These are phyloP conservation scores for Tetragonula carbonaria DNA, from an alignment of 2,888 invertebrate genomes.

Conservation along the genomic window DNA sequence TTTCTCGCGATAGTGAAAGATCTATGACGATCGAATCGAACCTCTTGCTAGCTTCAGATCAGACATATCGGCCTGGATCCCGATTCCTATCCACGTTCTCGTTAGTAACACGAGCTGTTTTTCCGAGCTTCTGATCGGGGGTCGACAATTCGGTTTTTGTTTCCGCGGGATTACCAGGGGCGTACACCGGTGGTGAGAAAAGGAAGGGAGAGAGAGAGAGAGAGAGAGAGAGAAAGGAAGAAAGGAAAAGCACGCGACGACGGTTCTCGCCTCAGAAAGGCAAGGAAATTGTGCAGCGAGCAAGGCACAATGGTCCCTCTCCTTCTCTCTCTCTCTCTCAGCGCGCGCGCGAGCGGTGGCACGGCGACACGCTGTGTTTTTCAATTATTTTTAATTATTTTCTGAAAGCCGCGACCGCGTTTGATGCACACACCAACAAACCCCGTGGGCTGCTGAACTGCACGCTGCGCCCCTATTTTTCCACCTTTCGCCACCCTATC, in stretches of 20 bases:
- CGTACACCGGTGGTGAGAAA: constrained; percentile 7
- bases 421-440: constrained; percentile 57
- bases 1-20: too few species aligned
- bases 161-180: constrained; percentile 62
- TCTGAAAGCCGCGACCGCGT: constrained; percentile 66
- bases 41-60: too few species aligned
- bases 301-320: constrained; percentile 56
- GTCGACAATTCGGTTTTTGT: constrained; percentile 67
- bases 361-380: constrained; percentile 64
- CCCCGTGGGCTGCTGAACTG: not conserved
- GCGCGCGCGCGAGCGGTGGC: not conserved
- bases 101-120: constrained; percentile 46
- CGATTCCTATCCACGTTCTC: constrained; percentile 11
- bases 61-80: too few species aligned
- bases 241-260: not conserved
- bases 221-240: too few species aligned
- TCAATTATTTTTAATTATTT: constrained; percentile 76
- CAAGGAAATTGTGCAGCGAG: constrained; percentile 65
- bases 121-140: constrained; percentile 36
- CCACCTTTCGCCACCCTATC: constrained; percentile 17
- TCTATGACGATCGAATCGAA: too few species aligned
- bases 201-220: too few species aligned
- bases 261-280: constrained; percentile 32
- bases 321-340: too few species aligned
- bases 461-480: constrained; percentile 5